Base-by-base conservation (phyloP, 2,113 vertebrate genomes). In the Glaucidium brasilianum region DNA sequence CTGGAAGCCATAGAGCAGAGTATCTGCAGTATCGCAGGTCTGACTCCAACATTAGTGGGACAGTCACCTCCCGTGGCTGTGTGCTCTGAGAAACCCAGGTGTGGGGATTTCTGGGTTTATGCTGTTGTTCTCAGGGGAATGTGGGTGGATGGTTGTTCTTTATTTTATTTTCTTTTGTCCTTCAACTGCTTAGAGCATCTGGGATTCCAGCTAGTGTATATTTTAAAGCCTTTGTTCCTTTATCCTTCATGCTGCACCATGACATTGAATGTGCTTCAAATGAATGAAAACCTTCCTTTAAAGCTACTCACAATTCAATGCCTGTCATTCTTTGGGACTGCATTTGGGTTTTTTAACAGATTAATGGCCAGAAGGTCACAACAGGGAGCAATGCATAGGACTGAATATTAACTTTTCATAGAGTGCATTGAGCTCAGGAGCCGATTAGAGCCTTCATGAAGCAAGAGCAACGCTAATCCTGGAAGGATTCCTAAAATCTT, bases 401-500 rank as follows among this genome's bases (percentile, higher is more conserved):
- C 68, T 75, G 91, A 86, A 89, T 86, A 81, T 72, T 90, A 88
- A 95, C 89, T 52, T 84, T 50, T 95, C 94, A 92, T 80, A 94
- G 91, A 85, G 55, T 20, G 66, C 82, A 73, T 56, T 64, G 88
- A 63, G 41, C 59, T 85, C 39, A 76, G 75, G 89, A 66, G 53
- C 66, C 2, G 64, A 72, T 92, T 81, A 85, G 23, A 45, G n/a
- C 47, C 35, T 78, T 75, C 69, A 47, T 59, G 92, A 90, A 88
- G 79, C 67, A 90, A 94, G 83, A 94, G 85, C 39, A 47, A 87
- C 0, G 0, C 71, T 76, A 87, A 88, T 78, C 68, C 63, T 53
- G 81, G 79, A 95, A 94, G 41, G 79, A 49, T 66, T 92, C 78
- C 50, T 66, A 56, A 95, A 94, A 82, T 96, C 80, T 95, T 95